phyloP scores from a whole-genome alignment of 2,888 invertebrate genomes.

The Cephus nigrinus region DNA sequence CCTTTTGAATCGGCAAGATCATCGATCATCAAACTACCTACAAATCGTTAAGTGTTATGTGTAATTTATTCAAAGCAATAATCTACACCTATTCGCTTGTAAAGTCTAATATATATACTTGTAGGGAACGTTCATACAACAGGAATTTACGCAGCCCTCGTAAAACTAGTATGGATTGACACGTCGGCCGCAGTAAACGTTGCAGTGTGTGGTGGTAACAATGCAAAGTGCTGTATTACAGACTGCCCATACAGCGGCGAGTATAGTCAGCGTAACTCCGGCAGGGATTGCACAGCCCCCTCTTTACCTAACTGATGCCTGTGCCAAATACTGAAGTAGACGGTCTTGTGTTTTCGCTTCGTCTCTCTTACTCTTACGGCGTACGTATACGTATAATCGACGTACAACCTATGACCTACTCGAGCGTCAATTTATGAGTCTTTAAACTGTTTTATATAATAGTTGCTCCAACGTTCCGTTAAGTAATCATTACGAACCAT shows the following conservation, averaged over 20 bases:
- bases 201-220: constrained; percentile 39
- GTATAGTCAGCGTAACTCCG: not conserved
- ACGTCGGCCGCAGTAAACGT: constrained; percentile 57
- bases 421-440: not conserved
- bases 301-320: constrained; percentile 2
- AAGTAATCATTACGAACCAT: not conserved
- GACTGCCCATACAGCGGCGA: constrained; percentile 19
- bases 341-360: constrained; percentile 4
- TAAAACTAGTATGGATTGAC: constrained; percentile 60
- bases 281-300: not conserved
- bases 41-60: not conserved
- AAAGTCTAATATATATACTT: not conserved
- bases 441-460: not conserved
- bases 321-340: constrained; percentile 9
- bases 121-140: not conserved
- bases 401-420: not conserved
- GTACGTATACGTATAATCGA: not conserved
- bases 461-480: not conserved
- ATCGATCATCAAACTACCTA: not conserved
- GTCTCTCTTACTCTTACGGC: not conserved
- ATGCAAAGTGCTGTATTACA: constrained; percentile 54
- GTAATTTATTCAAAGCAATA: not conserved
- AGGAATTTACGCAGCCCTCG: constrained; percentile 55
- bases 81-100: not conserved
- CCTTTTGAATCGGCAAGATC: too few species aligned